A percentile compares a stretch with the other conserved stretches of the same genome.
Conservation (phyloP, 2,888 invertebrate genomes). For the Malacosoma neustria region DNA sequence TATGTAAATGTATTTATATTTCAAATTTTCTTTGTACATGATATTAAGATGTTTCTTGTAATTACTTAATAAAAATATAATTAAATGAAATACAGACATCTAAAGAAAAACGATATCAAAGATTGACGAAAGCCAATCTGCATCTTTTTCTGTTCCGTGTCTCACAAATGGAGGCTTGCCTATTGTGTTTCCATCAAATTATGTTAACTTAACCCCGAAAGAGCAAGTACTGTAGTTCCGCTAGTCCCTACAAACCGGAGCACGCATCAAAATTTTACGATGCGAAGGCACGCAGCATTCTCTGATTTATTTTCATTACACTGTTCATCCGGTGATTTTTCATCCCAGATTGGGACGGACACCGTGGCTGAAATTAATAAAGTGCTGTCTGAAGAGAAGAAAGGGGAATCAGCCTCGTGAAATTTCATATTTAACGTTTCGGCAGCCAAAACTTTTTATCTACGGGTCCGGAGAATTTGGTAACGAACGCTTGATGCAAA, state of each 20-base stretch:
- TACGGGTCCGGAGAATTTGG: constrained; percentile 24
- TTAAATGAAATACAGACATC: no score
- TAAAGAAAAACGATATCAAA: constrained; percentile 42
- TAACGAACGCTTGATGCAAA: constrained; percentile 40
- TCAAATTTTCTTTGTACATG: no score
- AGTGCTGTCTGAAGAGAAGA: constrained; percentile 14
- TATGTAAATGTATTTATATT: no score
- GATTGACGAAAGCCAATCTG: constrained; percentile 40
- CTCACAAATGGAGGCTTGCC: constrained; percentile 42
- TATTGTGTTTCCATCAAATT: constrained; percentile 59
- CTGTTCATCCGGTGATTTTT: constrained; percentile 29
- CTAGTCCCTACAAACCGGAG: constrained; percentile 21
- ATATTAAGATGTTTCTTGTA: no score
- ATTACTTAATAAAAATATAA: no score
- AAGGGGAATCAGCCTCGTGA: constrained; percentile 15
- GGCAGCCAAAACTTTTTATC: constrained; percentile 17
- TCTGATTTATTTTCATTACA: constrained; percentile 54
- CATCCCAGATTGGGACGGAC: constrained; percentile 21
- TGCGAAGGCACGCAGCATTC: constrained; percentile 35
- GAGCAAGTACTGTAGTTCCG: constrained; percentile 30
- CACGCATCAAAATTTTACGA: constrained; percentile 44
- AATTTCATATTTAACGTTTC: constrained; percentile 20
- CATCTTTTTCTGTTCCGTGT: constrained; percentile 48
- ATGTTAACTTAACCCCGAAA: constrained; percentile 56
- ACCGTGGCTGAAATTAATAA: constrained; percentile 38